phyloP scores from a whole-genome alignment of 2,888 invertebrate genomes.

The Pantelozetes paolii region DNA sequence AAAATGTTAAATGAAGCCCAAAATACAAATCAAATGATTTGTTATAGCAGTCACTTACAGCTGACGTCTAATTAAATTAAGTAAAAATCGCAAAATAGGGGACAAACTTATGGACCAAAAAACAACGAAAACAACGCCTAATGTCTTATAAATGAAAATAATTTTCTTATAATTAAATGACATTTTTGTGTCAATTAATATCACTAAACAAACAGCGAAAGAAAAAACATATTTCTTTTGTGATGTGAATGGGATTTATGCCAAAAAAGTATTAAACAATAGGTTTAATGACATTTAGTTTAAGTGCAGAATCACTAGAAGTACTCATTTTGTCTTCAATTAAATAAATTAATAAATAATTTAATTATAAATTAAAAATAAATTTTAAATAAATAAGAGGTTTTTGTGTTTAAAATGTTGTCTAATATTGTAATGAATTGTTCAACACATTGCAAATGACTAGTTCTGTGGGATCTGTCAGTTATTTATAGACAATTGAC shows the following conservation, averaged over 20 bases:
- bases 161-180: constrained; percentile 25
- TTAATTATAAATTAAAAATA: neutral
- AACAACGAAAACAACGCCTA: neutral
- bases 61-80: constrained; percentile 32
- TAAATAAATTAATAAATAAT: neutral
- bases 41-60: neutral
- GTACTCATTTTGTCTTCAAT: constrained; percentile 14
- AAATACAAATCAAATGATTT: too few species aligned
- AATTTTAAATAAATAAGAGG: neutral
- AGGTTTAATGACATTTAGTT: neutral
- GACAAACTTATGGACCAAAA: neutral
- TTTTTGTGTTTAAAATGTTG: neutral
- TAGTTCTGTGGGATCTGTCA: constrained; percentile 7
- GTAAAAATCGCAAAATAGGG: constrained; percentile 18
- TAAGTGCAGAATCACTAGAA: constrained; percentile 35
- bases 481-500: neutral
- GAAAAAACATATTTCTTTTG: too few species aligned
- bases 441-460: constrained; percentile 34
- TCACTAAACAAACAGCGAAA: constrained; percentile 34
- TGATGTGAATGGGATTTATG: neutral
- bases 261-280: neutral
- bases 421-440: neutral
- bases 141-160: neutral
- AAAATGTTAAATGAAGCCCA: too few species aligned
- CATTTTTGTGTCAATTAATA: constrained; percentile 29